Evolutionary conservation across 1,140 invertebrate genomes (phyloP).

Genomic region (Cydia splendana): DNA sequence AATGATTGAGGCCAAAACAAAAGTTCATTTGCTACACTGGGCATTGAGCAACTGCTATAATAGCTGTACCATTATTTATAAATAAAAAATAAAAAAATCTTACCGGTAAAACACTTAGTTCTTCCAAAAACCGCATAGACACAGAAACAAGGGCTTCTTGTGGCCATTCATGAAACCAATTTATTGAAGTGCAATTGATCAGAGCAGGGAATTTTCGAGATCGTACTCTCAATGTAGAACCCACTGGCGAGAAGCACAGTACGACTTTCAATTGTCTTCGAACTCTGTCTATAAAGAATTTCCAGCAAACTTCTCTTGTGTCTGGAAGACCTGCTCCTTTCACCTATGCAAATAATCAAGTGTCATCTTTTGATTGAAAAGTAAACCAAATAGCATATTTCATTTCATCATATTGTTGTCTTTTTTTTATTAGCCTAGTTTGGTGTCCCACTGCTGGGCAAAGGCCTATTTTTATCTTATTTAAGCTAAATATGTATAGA

Average conservation of each 20-base stretch:
- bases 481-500: too few species aligned
- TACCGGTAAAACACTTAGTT: constrained; percentile 89
- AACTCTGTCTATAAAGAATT: constrained; percentile 97
- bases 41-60: too few species aligned
- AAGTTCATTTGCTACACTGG: constrained; percentile 22
- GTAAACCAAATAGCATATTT: too few species aligned
- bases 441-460: too few species aligned
- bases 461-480: too few species aligned
- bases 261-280: constrained; percentile 94
- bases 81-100: constrained; percentile 56
- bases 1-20: constrained; percentile 14
- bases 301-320: constrained; percentile 97
- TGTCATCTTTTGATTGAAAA: too few species aligned
- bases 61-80: too few species aligned
- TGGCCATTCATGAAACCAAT: constrained; percentile 99
- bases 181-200: constrained; percentile 96
- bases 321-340: constrained; percentile 93
- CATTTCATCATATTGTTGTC: too few species aligned
- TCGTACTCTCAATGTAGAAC: constrained; percentile 93
- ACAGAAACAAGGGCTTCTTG: constrained; percentile 97
- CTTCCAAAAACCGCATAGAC: constrained; percentile 92
- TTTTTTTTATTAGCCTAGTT: too few species aligned
- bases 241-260: constrained; percentile 96
- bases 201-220: constrained; percentile 97
- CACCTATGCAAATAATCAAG: constrained; percentile 74